Conservation (phyloP, 1,140 invertebrate species). For the Mactra quadrangularis region DNA sequence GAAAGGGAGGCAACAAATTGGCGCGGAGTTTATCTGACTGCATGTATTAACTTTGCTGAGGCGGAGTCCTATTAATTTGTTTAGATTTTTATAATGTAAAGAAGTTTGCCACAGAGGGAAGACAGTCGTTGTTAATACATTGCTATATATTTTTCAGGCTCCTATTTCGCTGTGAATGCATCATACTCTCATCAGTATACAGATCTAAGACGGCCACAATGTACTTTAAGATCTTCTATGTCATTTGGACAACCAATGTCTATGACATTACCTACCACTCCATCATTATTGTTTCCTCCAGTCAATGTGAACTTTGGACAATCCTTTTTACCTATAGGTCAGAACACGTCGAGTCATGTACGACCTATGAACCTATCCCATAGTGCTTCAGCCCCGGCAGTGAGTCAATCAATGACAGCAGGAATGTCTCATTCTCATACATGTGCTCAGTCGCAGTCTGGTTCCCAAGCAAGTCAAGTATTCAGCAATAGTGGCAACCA, state of each 20-base stretch:
- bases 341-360: not conserved
- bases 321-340: not conserved
- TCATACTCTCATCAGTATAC: constrained; percentile 78
- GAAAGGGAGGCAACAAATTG: too few species aligned
- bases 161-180: constrained; percentile 76
- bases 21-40: too few species aligned
- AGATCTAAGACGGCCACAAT: constrained; percentile 51
- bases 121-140: too few species aligned
- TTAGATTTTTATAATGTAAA: too few species aligned
- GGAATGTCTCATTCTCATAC: not conserved
- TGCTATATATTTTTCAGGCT: too few species aligned
- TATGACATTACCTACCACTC: constrained; percentile 15
- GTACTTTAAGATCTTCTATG: not conserved
- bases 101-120: too few species aligned
- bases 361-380: constrained; percentile 50
- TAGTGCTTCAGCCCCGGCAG: constrained; percentile 9
- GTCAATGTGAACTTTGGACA: constrained; percentile 21
- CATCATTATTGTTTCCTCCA: constrained; percentile 21
- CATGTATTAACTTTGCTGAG: too few species aligned
- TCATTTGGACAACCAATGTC: not conserved
- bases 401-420: not conserved
- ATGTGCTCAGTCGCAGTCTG: not conserved
- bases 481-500: not conserved
- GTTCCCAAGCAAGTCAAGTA: not conserved
- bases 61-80: too few species aligned